phyloP scores from a whole-genome alignment of 64 coral and sea anemone species.

The Acropora yongei region DNA sequence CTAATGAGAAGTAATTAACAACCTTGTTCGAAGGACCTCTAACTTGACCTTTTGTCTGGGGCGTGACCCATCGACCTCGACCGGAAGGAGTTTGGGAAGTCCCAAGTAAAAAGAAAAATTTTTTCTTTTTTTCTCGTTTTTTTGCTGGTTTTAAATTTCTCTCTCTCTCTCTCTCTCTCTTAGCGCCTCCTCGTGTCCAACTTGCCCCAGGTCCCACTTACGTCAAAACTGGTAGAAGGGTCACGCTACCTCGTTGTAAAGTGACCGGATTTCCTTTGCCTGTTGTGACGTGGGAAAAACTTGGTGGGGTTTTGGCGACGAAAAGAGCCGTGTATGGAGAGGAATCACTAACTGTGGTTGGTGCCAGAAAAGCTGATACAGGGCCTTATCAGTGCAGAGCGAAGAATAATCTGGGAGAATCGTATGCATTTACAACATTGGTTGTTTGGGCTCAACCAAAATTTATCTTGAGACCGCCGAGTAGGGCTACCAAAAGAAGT shows the following conservation, averaged over 20 bases:
- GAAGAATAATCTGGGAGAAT: background rate
- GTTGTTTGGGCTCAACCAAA: background rate
- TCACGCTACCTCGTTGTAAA: conserved; percentile 27
- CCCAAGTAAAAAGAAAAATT: no score
- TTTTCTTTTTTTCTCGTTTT: no score
- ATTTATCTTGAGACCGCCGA: background rate
- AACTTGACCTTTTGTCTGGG: no score
- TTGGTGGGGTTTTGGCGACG: background rate
- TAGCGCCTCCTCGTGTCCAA: conserved; percentile 38
- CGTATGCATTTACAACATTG: background rate
- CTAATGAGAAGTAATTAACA: no score
- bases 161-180: background rate
- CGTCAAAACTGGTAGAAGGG: background rate
- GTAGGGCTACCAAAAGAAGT: background rate
- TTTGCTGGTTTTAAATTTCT: no score
- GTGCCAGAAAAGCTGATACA: background rate
- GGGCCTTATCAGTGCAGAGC: conserved; percentile 1
- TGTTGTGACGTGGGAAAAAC: conserved; percentile 40
- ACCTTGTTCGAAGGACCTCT: no score
- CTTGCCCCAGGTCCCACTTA: conserved; percentile 5
- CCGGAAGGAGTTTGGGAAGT: no score
- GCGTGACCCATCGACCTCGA: no score
- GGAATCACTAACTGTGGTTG: background rate
- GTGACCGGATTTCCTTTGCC: conserved; percentile 49
- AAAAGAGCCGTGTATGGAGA: background rate